These are phyloP conservation scores for Halcyon senegalensis DNA, from an alignment of 2,113 vertebrate genomes.

Conservation along the genomic window DNA sequence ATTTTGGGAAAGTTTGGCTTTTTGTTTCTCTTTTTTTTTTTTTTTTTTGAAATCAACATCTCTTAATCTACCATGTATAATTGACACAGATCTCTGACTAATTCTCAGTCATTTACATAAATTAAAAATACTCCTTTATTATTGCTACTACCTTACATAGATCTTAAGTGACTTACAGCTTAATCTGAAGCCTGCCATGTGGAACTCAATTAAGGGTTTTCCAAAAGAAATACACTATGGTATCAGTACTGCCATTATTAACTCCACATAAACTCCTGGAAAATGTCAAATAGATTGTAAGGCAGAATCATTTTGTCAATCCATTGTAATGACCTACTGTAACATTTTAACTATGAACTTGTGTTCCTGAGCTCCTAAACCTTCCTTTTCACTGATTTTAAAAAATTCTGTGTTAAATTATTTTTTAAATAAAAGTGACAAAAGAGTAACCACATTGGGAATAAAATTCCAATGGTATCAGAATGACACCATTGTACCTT, in stretches of 20 bases:
- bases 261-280: slow-evolving; percentile 7
- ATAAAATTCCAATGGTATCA: not conserved
- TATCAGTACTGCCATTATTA: slow-evolving; percentile 8
- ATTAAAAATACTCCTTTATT: not conserved
- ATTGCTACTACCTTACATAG: not conserved
- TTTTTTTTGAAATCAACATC: not conserved
- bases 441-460: not conserved
- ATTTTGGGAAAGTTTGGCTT: not conserved
- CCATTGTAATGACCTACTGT: not conserved
- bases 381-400: not conserved
- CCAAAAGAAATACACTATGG: not conserved
- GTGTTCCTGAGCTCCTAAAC: not conserved
- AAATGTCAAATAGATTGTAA: slow-evolving; percentile 11
- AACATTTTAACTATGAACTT: not conserved
- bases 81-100: not conserved
- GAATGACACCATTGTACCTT: not conserved
- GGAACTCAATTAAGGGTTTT: not conserved
- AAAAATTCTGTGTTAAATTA: not conserved
- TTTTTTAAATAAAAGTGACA: not conserved
- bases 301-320: not conserved
- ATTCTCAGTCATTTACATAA: not conserved
- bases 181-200: not conserved
- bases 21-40: not conserved
- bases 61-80: not conserved
- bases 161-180: not conserved